A percentile compares a stretch with the other conserved stretches of the same genome.
phyloP scores from a whole-genome alignment of 2,797 vertebrate genomes.

The Chaunax sp. region DNA sequence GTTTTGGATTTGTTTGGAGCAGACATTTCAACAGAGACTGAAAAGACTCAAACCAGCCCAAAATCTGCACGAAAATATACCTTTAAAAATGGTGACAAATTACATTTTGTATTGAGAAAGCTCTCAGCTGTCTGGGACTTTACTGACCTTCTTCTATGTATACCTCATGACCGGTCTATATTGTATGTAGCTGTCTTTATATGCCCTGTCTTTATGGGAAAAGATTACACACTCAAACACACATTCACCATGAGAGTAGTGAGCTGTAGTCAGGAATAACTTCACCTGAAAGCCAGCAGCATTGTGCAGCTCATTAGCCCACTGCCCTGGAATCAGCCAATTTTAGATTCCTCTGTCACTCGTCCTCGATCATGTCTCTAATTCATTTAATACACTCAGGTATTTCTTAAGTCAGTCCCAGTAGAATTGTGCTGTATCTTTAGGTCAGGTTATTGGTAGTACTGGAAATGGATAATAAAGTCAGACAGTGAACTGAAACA shows the following conservation, averaged over 20 bases:
- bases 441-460: neutral
- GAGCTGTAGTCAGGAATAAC: constrained; percentile 65
- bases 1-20: constrained; percentile 14
- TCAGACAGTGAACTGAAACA: constrained; percentile 1
- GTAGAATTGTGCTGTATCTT: constrained; percentile 44
- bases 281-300: constrained; percentile 65
- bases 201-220: constrained; percentile 47
- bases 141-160: constrained; percentile 57
- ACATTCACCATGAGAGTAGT: constrained; percentile 31
- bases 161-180: constrained; percentile 31
- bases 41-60: constrained; percentile 3
- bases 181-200: constrained; percentile 46
- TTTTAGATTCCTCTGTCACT: constrained; percentile 74
- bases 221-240: constrained; percentile 45
- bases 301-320: constrained; percentile 77
- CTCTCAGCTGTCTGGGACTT: constrained; percentile 43
- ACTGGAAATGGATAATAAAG: constrained; percentile 41
- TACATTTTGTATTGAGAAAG: constrained; percentile 21
- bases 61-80: constrained; percentile 21
- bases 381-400: constrained; percentile 50
- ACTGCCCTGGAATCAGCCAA: constrained; percentile 71
- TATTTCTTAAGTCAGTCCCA: constrained; percentile 57
- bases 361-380: constrained; percentile 62
- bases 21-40: neutral
- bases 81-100: constrained; percentile 18